Conservation (phyloP, 2,797 vertebrate genomes). For the Sebastes aleutianus region DNA sequence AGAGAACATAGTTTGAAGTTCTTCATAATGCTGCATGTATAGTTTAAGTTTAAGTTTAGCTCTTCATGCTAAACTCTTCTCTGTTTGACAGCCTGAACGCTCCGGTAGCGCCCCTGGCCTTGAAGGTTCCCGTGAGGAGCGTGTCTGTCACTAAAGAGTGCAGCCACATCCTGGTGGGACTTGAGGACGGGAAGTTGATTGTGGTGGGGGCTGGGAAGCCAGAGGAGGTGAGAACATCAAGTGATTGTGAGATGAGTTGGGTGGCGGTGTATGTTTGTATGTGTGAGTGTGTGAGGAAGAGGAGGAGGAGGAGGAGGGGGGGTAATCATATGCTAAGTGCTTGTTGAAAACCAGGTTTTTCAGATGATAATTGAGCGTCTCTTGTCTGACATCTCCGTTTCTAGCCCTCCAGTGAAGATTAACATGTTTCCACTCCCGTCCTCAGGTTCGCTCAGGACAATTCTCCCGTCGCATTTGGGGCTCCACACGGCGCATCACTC, state of each 20-base stretch:
- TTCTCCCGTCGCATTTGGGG: conserved; percentile 91
- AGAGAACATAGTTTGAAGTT: neutral
- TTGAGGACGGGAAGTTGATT: conserved; percentile 95
- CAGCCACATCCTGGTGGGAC: conserved; percentile 94
- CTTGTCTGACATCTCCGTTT: conserved; percentile 12
- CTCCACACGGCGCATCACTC: conserved; percentile 90
- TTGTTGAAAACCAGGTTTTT: conserved; percentile 43
- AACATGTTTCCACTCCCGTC: conserved; percentile 18
- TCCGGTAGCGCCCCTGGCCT: conserved; percentile 80
- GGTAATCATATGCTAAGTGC: conserved; percentile 49
- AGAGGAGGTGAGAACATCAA: conserved; percentile 85
- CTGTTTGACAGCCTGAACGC: conserved; percentile 80
- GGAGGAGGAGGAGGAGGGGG: neutral
- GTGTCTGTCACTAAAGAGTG: conserved; percentile 94
- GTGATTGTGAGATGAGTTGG: conserved; percentile 20
- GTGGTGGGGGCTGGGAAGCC: conserved; percentile 96
- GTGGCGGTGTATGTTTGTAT: conserved; percentile 9
- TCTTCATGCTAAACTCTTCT: neutral
- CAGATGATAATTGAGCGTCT: conserved; percentile 53
- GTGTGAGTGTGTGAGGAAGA: neutral
- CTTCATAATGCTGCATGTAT: neutral
- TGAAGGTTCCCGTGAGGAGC: conserved; percentile 91
- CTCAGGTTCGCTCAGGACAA: conserved; percentile 89
- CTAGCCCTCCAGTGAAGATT: conserved; percentile 30
- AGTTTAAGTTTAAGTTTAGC: neutral